A percentile compares a stretch with the other conserved stretches of the same genome.
These are phyloP conservation scores for Seira sanloemensis DNA, from an alignment of 2,888 invertebrate species.

Conservation along the genomic window DNA sequence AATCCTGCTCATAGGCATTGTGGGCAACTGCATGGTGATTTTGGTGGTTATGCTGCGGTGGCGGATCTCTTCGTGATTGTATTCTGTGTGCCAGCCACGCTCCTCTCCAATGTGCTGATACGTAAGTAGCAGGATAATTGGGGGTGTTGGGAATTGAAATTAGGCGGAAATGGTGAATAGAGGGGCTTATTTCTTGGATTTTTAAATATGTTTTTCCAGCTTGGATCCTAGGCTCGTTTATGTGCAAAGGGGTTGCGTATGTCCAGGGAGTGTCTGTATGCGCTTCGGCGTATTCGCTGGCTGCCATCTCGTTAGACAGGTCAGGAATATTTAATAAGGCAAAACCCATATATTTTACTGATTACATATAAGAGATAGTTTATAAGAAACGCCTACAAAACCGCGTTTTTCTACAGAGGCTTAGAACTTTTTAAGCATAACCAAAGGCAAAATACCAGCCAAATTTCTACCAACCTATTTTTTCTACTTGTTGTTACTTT, in stretches of 20 bases:
- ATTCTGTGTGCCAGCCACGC: constrained; percentile 77
- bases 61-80: constrained; percentile 76
- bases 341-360: too few relatives aligned
- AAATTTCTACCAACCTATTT: too few relatives aligned
- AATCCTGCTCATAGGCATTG: constrained; percentile 75
- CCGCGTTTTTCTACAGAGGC: too few relatives aligned
- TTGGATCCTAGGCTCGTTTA: constrained; percentile 77
- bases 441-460: too few relatives aligned
- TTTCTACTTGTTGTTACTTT: too few relatives aligned
- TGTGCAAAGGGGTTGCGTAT: constrained; percentile 78
- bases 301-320: constrained; percentile 77
- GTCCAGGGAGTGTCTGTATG: constrained; percentile 77
- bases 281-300: constrained; percentile 77
- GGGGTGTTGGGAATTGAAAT: background rate
- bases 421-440: too few relatives aligned
- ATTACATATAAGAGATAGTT: too few relatives aligned
- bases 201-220: constrained; percentile 67
- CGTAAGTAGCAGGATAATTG: constrained; percentile 75
- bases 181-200: too few relatives aligned
- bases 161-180: too few relatives aligned
- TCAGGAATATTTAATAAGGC: too few relatives aligned
- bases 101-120: constrained; percentile 76
- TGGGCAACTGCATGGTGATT: constrained; percentile 74
- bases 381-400: too few relatives aligned
- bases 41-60: constrained; percentile 70